Percentiles rank a stretch among this genome's conserved stretches.
These are phyloP conservation scores for Lingula anatina DNA, from an alignment of 2,888 invertebrate genomes.

Conservation along the genomic window DNA sequence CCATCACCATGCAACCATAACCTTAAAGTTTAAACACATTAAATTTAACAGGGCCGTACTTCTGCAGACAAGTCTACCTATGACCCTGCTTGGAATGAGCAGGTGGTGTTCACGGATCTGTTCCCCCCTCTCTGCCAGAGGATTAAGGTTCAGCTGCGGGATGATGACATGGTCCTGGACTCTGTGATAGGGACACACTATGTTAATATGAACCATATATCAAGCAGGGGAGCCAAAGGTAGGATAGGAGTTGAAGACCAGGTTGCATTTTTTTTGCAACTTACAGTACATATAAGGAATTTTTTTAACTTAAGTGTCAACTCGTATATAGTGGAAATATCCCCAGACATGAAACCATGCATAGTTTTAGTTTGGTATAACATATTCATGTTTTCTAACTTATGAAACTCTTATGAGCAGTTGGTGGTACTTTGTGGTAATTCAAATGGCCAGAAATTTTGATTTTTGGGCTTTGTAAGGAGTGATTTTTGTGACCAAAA, in stretches of 20 bases:
- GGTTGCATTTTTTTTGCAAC: background rate
- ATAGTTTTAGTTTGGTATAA: no score
- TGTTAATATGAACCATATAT: background rate
- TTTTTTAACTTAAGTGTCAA: no score
- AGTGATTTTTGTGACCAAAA: no score
- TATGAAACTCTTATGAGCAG: no score
- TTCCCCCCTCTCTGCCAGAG: conserved; percentile 25
- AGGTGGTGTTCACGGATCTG: conserved; percentile 19
- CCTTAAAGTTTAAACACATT: background rate
- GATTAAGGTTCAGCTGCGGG: conserved; percentile 18
- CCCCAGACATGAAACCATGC: no score
- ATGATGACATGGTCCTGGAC: conserved; percentile 4
- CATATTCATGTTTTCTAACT: no score
- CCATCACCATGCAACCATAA: no score
- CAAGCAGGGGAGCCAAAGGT: background rate
- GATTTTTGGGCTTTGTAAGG: no score
- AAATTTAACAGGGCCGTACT: conserved; percentile 17
- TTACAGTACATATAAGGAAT: no score
- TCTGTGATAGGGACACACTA: conserved; percentile 11
- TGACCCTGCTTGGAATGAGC: conserved; percentile 21
- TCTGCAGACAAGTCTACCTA: conserved; percentile 15
- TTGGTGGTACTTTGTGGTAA: no score
- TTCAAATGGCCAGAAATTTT: no score
- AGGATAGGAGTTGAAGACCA: background rate
- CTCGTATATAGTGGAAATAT: no score